These are phyloP conservation scores for Stichopus chloronotus DNA, from an alignment of 35 echinoderm and acorn worm genomes.

Conservation along the genomic window DNA sequence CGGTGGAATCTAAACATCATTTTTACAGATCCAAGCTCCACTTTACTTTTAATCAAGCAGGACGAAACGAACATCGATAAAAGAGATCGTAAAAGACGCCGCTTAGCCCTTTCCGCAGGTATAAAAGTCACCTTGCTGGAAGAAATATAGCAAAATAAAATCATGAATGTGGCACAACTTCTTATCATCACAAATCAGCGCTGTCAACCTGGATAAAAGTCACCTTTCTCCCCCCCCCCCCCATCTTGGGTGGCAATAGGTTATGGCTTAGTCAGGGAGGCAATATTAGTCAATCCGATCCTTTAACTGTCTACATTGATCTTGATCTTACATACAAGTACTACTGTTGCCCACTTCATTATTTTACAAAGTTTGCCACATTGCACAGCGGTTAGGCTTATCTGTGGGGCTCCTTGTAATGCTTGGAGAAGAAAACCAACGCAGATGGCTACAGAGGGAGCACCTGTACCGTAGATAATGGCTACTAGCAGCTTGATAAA, in stretches of 20 bases:
- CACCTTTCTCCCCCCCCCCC: background rate
- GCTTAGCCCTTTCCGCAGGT: conserved; percentile 31
- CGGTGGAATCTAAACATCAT: background rate
- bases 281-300: no score
- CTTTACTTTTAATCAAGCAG: conserved; percentile 55
- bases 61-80: conserved; percentile 33
- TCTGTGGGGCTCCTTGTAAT: no score
- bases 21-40: conserved; percentile 19
- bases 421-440: no score
- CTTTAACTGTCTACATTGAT: no score
- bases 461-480: no score
- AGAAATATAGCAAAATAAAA: conserved; percentile 61
- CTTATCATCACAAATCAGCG: conserved; percentile 49
- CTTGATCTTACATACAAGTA: no score
- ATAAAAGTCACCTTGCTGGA: conserved; percentile 54
- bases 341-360: no score
- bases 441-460: no score
- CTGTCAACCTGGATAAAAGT: conserved; percentile 49
- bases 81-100: conserved; percentile 45
- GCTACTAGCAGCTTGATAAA: no score
- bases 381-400: no score
- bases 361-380: no score
- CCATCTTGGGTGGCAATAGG: background rate
- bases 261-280: no score
- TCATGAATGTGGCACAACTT: conserved; percentile 48